These are phyloP conservation scores for Metellina segmentata DNA, from an alignment of 2,888 invertebrate genomes.

Conservation along the genomic window DNA sequence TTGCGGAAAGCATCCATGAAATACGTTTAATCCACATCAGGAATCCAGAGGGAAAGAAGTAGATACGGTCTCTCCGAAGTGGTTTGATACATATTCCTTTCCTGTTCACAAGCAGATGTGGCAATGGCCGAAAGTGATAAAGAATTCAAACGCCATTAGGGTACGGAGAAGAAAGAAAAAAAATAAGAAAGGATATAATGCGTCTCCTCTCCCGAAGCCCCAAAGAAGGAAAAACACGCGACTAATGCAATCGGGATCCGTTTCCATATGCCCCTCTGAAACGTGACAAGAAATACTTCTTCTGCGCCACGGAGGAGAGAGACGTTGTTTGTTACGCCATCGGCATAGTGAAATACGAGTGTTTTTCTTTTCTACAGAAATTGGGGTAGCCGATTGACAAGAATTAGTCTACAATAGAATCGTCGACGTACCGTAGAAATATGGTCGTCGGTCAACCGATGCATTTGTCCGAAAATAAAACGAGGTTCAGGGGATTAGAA, in stretches of 20 bases:
- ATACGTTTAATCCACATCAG: no score
- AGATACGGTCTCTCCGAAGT: neutral
- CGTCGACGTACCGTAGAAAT: no score
- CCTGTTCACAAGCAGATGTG: slow-evolving; percentile 37
- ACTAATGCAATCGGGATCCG: slow-evolving; percentile 53
- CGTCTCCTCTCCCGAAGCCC: neutral
- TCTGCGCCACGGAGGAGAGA: neutral
- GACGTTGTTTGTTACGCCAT: slow-evolving; percentile 25
- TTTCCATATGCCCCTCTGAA: slow-evolving; percentile 6
- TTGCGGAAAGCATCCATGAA: no score
- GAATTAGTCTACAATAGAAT: no score
- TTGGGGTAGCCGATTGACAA: neutral
- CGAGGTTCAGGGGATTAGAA: no score
- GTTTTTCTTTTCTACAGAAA: neutral
- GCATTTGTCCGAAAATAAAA: no score
- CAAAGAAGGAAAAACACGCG: slow-evolving; percentile 1
- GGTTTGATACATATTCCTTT: slow-evolving; percentile 46
- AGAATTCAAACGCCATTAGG: slow-evolving; percentile 57
- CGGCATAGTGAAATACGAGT: slow-evolving; percentile 18
- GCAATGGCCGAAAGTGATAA: slow-evolving; percentile 34
- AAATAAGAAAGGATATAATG: neutral
- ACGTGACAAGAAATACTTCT: slow-evolving; percentile 58
- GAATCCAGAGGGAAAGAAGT: no score
- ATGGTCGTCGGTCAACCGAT: no score
- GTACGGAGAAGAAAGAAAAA: neutral